phyloP scores from a whole-genome alignment of 2,888 invertebrate species.

The Panopea generosa region DNA sequence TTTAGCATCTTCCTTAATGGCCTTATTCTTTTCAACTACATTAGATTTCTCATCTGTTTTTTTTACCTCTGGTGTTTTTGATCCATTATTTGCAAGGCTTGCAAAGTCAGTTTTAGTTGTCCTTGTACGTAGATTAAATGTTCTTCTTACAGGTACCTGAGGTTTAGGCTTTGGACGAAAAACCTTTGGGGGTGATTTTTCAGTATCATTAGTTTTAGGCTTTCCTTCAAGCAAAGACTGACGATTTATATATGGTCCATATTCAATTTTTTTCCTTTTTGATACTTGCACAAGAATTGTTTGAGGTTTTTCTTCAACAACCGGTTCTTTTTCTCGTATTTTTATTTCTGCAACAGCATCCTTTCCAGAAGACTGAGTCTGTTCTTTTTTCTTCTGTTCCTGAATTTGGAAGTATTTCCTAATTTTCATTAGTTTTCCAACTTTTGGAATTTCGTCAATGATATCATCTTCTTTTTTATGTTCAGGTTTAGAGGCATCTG shows the following conservation, averaged over 20 bases:
- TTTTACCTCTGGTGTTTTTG: constrained; percentile 42
- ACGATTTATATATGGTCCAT: constrained; percentile 55
- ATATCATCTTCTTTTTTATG: constrained; percentile 50
- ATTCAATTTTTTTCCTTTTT: constrained; percentile 59
- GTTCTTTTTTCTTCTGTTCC: constrained; percentile 57
- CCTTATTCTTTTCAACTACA: constrained; percentile 26
- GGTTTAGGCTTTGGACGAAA: constrained; percentile 56
- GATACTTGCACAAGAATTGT: constrained; percentile 59
- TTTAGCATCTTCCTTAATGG: constrained; percentile 13
- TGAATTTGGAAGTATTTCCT: constrained; percentile 59
- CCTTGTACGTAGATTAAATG: constrained; percentile 52
- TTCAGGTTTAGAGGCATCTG: not conserved
- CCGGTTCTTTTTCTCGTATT: constrained; percentile 33
- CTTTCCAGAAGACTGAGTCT: constrained; percentile 15
- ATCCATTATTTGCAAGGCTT: constrained; percentile 45
- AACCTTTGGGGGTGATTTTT: constrained; percentile 32
- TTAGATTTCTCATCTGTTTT: constrained; percentile 36
- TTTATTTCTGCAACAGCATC: constrained; percentile 42
- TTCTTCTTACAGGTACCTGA: constrained; percentile 41
- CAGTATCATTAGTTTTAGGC: constrained; percentile 33
- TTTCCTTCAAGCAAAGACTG: constrained; percentile 58
- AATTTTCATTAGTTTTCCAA: constrained; percentile 63
- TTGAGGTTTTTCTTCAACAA: constrained; percentile 49
- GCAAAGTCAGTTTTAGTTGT: constrained; percentile 59
- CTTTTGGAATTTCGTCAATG: constrained; percentile 59